A percentile compares a stretch with the other conserved stretches of the same genome.
phyloP scores from a whole-genome alignment of 2,113 vertebrate species.

The Hippocampus mohnikei region DNA sequence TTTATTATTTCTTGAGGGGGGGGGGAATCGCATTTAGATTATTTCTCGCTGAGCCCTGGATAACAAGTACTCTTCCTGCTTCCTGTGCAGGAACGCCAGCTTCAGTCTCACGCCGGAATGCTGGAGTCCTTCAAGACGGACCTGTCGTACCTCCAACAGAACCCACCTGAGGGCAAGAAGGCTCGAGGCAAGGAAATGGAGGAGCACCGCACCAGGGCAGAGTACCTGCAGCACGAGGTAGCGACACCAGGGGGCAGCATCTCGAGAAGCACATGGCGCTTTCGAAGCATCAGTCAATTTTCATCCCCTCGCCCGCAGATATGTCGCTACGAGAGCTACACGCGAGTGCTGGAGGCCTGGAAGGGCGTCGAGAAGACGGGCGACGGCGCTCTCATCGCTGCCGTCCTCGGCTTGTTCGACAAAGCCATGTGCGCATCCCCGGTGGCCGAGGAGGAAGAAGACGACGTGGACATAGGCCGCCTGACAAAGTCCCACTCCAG shows the following conservation, averaged over 20 bases:
- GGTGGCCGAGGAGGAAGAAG: slow-evolving; percentile 14
- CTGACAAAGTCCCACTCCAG: slow-evolving; percentile 86
- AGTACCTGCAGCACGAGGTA: slow-evolving; percentile 74
- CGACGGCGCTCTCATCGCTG: background rate
- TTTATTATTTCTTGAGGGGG: no score
- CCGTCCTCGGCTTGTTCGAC: slow-evolving; percentile 73
- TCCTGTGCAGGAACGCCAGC: slow-evolving; percentile 79
- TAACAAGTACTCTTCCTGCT: no score
- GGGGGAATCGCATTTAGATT: no score
- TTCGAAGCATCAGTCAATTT: background rate
- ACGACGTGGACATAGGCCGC: slow-evolving; percentile 28
- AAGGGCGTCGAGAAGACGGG: slow-evolving; percentile 29
- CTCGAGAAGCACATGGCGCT: background rate
- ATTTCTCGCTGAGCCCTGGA: no score
- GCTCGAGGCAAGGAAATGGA: slow-evolving; percentile 77
- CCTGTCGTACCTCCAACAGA: slow-evolving; percentile 74
- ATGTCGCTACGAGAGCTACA: slow-evolving; percentile 80
- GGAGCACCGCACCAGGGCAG: slow-evolving; percentile 58
- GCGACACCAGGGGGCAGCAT: background rate
- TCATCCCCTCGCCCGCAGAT: slow-evolving; percentile 60
- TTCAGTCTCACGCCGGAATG: slow-evolving; percentile 76
- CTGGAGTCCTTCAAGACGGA: slow-evolving; percentile 78
- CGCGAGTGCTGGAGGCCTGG: slow-evolving; percentile 76
- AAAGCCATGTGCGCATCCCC: slow-evolving; percentile 50
- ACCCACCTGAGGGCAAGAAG: slow-evolving; percentile 67